Base-by-base conservation (phyloP, 1,140 invertebrate species). In the Coenobita brevimanus region DNA sequence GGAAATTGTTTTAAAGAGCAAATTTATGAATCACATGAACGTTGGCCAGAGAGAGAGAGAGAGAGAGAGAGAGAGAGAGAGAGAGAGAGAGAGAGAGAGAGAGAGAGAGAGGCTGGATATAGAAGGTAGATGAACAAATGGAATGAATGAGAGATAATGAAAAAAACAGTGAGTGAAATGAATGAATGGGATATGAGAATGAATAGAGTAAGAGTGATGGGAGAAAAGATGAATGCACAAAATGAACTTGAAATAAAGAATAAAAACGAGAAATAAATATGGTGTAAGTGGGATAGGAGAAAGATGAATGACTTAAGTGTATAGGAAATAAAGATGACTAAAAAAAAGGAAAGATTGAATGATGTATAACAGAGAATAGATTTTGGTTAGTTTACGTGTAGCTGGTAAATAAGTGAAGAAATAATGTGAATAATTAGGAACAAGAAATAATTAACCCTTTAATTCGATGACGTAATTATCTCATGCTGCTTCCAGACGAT, bases 81-180 rank as follows among this genome's bases (percentile, higher is more conserved):
- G 60, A 82, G 60, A 69, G 64, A 69, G 62, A 67, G 80, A 64
- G 80, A 67, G 80, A 82, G 80, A 67, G 80, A 82, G 80, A 82
- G 80, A 71, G 81, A 82, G 81, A 69, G 81, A 82, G 64, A 71
- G 62, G 71, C 3, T 62, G 8, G 21, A 64, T 1, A 38, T 21
- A 54, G n/a, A 3, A 62, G 50, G 24, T 27, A 27, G 38, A 81
- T 81, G 17, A 24, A 33, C 2, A 36, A 8, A 27, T 8, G 33
- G 21, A 33, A 4, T 71, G 24, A 71, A 4, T 73, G 82, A 73
- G 15, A 75, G 64, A 54, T 13, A 41, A 27, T 33, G 21, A 57
- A 54, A 57, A 2, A 57, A 24, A 57, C 30, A 57, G 24, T 15
- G 43, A 43, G 33, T 2, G 33, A 43, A 69, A 2, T 36, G 73